Evolutionary conservation across 2,113 vertebrate species (phyloP).

Genomic region (Entomyzon cyanotis): DNA sequence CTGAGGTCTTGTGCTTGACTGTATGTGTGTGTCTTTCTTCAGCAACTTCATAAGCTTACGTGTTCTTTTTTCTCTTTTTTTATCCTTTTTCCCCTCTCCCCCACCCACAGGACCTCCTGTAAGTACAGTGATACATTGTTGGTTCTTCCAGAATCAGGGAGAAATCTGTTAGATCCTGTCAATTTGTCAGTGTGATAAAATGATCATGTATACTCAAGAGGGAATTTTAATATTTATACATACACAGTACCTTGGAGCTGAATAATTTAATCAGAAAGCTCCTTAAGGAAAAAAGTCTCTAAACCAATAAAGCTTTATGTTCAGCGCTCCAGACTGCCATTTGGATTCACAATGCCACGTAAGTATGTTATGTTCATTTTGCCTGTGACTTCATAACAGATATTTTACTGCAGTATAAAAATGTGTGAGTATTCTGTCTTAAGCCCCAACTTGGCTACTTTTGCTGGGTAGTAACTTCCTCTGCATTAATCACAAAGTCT

Average conservation of each 20-base stretch:
- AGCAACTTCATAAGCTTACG: background rate
- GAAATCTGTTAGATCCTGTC: conserved; percentile 46
- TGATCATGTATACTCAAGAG: background rate
- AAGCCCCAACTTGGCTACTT: background rate
- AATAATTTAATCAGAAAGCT: background rate
- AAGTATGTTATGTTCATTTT: conserved; percentile 42
- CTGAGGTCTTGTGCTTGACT: background rate
- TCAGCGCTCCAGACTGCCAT: background rate
- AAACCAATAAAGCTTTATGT: conserved; percentile 5
- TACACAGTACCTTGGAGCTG: background rate
- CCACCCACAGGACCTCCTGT: conserved; percentile 89
- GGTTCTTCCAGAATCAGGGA: conserved; percentile 65
- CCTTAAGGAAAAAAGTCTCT: background rate
- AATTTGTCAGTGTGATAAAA: conserved; percentile 12
- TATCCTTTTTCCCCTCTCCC: background rate
- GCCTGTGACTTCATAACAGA: background rate
- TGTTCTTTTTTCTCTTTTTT: conserved; percentile 57
- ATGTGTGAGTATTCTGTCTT: background rate
- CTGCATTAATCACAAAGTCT: background rate
- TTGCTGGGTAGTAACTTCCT: background rate
- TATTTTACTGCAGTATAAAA: background rate
- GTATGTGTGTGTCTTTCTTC: background rate
- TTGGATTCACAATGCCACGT: conserved; percentile 4
- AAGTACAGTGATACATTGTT: conserved; percentile 81
- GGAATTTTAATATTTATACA: background rate